Conservation (phyloP, 2,888 invertebrate genomes). For the Tupiocoris notatus region DNA sequence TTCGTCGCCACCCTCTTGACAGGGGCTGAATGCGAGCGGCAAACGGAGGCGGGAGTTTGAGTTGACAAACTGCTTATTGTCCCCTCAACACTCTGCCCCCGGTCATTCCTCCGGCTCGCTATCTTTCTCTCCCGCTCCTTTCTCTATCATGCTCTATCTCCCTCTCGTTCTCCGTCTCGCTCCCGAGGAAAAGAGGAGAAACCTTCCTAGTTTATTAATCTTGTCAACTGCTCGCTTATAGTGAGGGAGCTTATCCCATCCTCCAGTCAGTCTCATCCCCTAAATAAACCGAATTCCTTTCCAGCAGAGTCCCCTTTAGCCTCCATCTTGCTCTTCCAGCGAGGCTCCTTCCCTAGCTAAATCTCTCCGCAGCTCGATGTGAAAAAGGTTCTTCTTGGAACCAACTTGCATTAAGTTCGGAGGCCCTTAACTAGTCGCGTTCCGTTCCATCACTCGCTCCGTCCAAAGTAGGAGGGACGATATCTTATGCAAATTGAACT, state of each 20-base stretch:
- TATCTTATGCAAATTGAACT: conserved; percentile 22
- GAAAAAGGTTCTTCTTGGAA: too few relatives aligned
- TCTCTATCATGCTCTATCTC: not conserved
- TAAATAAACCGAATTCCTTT: conserved; percentile 37
- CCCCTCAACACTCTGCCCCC: conserved; percentile 7
- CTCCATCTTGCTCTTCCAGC: not conserved
- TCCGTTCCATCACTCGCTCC: too few relatives aligned
- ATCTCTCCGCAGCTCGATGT: too few relatives aligned
- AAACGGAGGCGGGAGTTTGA: not conserved
- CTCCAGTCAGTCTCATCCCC: not conserved
- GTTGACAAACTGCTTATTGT: conserved; percentile 39
- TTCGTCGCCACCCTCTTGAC: not conserved
- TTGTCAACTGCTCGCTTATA: conserved; percentile 32
- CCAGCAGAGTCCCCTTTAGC: not conserved
- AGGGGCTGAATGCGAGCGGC: not conserved
- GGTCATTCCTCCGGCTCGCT: not conserved
- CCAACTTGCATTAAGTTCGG: conserved; percentile 20
- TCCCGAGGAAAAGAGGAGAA: not conserved
- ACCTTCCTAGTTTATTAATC: conserved; percentile 36
- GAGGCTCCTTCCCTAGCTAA: too few relatives aligned
- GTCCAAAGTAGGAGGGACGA: conserved; percentile 1
- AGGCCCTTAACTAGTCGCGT: conserved; percentile 35
- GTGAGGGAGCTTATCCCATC: not conserved
- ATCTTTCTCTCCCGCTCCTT: not conserved
- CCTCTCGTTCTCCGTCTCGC: not conserved